phyloP scores from a whole-genome alignment of 2,888 invertebrate species.

The Scaptomyza caliginosa region DNA sequence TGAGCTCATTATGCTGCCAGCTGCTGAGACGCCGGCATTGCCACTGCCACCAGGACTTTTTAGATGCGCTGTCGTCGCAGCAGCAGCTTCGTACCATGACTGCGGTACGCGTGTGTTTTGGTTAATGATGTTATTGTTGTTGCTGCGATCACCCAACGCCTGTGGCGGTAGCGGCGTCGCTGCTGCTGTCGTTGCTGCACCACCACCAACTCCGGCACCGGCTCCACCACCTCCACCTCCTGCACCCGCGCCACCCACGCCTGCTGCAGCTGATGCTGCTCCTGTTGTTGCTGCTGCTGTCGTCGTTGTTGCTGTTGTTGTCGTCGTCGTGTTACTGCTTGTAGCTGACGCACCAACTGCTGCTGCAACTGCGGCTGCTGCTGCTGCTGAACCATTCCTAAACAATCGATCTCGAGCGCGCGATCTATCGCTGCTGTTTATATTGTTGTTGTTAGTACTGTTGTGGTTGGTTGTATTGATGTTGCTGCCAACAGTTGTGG shows the following conservation, averaged over 20 bases:
- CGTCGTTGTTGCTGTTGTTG: slow-evolving; percentile 41
- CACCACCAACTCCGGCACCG: slow-evolving; percentile 35
- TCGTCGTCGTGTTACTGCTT: slow-evolving; percentile 35
- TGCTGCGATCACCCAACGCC: slow-evolving; percentile 82
- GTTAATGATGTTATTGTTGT: slow-evolving; percentile 76
- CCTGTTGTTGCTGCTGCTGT: slow-evolving; percentile 32
- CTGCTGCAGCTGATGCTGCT: slow-evolving; percentile 39
- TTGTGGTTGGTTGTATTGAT: slow-evolving; percentile 18
- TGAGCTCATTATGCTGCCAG: slow-evolving; percentile 74
- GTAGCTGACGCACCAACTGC: slow-evolving; percentile 53
- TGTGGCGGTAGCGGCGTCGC: slow-evolving; percentile 63
- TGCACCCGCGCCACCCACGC: slow-evolving; percentile 34
- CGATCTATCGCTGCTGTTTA: slow-evolving; percentile 55
- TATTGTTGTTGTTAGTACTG: slow-evolving; percentile 33
- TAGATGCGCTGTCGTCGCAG: slow-evolving; percentile 81
- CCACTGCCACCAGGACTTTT: slow-evolving; percentile 84
- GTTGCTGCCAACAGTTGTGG: slow-evolving; percentile 31
- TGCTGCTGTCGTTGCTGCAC: slow-evolving; percentile 6
- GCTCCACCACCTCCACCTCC: slow-evolving; percentile 34
- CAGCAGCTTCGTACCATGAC: slow-evolving; percentile 84
- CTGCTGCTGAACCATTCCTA: slow-evolving; percentile 64
- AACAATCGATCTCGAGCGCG: slow-evolving; percentile 62
- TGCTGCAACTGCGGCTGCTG: slow-evolving; percentile 52
- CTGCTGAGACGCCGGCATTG: slow-evolving; percentile 82
- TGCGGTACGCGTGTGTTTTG: slow-evolving; percentile 82